Base-by-base conservation (phyloP, 2,888 invertebrate genomes). In the Dysmachus trigonus region DNA sequence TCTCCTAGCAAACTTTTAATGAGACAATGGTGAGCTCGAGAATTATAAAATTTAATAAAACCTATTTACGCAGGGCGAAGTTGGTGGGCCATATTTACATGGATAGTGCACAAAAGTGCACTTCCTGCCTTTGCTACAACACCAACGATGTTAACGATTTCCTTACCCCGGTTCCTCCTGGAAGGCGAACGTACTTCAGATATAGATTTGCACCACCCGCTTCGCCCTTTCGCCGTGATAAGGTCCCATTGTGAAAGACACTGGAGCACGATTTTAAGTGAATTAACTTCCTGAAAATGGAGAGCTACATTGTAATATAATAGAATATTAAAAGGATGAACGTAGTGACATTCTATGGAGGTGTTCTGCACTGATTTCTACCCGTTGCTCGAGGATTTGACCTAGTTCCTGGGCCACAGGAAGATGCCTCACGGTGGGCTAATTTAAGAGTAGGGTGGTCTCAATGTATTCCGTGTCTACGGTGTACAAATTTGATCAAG, bases 301-400 rank as follows among this genome's bases (percentile, higher is more conserved):
- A 41, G 27, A 41, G 77, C 38, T 41, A 41, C 41, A 47, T 27
- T 77, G 77, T 77, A 41, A 41, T 77, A 30, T 41, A 77, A 77
- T 77, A 41, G 77, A 77, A 77, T 77, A 77, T 77, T 77, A 41
- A 77, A 77, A 77, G 41, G 77, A 77, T 77, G 41, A 33, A 77
- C 41, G 38, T 18, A 35, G 38, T 77, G 38, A 35, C 41, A 77
- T 41, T 41, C 38, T 27, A 41, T 27, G 38, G 77, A 77, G 38
- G 41, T 77, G 27, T 47, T 35, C 77, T 35, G 41, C 10, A 41
- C 73, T 73, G 73, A 73, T 73, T 73, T 73, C 73, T 33, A 73
- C 35, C 33, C 0, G 72, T 18, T 35, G 35, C 73, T 73, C 33
- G 33, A 73, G 73, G 73, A 15, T 73, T 27, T 73, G 73, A 73